Base-by-base conservation (phyloP, 92 coral and sea anemone species). In the Epizoanthus ramosus region DNA sequence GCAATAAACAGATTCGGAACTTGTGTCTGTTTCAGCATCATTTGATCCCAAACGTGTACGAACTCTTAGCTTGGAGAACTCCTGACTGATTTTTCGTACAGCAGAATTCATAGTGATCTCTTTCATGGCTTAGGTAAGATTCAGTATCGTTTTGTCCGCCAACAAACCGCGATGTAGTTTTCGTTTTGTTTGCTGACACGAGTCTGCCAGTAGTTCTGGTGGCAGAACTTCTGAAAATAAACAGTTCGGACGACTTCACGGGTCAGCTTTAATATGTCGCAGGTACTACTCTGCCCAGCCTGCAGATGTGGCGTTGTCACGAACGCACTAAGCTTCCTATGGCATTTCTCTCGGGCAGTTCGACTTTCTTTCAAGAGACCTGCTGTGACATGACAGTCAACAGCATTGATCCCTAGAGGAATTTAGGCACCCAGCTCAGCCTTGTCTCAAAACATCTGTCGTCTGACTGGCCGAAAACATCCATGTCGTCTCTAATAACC, bases 21-120 rank as follows among this genome's bases (percentile, higher is more conserved):
- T 77, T 77, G 71, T 63, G 3, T 77, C 71, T 8, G 56, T 77
- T 21, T 77, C 82, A 9, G 16, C 60, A 59, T 77, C 82, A 60
- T 17, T 35, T 22, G 79, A 72, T 6, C 82, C 82, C 14, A 41
- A 57, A 61, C 82, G 82, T 23, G 58, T 61, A 4, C 82, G 68
- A 25, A 43, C 39, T 77, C 71, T 77, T 69, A 77, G 45, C 52
- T 63, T 77, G 18, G 82, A 77, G 66, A 77, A 61, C 71, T 77
- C 82, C 52, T 77, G 82, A 61, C 82, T 77, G 18, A 77, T 77
- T 65, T 77, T 77, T 77, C 71, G 70, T 24, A 77, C 82, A 14
- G 82, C 82, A 77, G 82, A 65, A 21, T 77, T 77, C 82, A 77
- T 77, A 77, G 39, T 47, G 39, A 60, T 8, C 61, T 60, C 59